Base-by-base conservation (phyloP, 2,113 vertebrate genomes). In the Nycticorax nycticorax region DNA sequence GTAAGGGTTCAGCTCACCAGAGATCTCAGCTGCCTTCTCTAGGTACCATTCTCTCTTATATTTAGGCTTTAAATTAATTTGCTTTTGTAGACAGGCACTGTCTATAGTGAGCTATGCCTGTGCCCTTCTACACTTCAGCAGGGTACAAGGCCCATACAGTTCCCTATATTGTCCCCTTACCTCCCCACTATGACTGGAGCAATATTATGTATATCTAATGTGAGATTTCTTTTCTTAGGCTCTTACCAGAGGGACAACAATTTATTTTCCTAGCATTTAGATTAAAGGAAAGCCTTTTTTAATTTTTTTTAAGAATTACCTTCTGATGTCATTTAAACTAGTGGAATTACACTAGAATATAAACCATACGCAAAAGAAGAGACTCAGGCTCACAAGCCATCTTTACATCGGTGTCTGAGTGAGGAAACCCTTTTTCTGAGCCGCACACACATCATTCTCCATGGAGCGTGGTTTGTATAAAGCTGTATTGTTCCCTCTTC, bases 401-500 rank as follows among this genome's bases (percentile, higher is more conserved):
- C 85, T 88, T 96, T 93, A 95, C 43, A 82, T 1, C 82, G 43
- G 24, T 1, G 0, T 75, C 55, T 69, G 83, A 90, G 21, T 9
- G 41, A 93, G 83, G 86, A 94, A 95, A 85, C 32, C 28, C 39
- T 71, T 93, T 74, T 69, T 87, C 72, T 81, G 82, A 93, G 48
- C 52, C 0, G 2, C 57, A 35, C 53, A 76, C 33, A 68, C 83
- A 92, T 37, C 75, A 56, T 78, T 50, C 47, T 93, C 53, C n/a
- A 47, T 0, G 26, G 52, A 78, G 28, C 1, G 0, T 27, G 35
- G 56, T 60, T 91, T 85, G 76, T 48, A 90, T 82, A 96, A 96
- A 79, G 79, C 52, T 93, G 33, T 62, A 83, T 92, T 96, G 82
- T 95, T 95, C 78, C 23, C 20, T 68, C 17, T 63, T 88, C 52